Base-by-base conservation (phyloP, 2,888 invertebrate species). In the Neelides folsomi region DNA sequence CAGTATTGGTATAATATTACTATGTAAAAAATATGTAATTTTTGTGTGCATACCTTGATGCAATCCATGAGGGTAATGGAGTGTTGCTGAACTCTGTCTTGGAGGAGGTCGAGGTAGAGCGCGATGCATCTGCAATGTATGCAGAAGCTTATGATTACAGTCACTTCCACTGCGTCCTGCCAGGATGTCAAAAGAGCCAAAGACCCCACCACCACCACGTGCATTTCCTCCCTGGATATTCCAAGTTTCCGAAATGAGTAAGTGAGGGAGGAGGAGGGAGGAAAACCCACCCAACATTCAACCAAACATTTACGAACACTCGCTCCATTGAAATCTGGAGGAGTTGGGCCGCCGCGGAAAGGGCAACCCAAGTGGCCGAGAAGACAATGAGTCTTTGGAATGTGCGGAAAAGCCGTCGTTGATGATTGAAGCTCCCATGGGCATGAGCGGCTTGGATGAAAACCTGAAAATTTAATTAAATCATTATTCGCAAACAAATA, bases 91-190 rank as follows among this genome's bases (percentile, higher is more conserved):
- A 86, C 70, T 62, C 84, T 80, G 48, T 80, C 80, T 61, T 79
- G 78, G 20, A 86, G 71, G 66, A 83, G 82, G 65, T 79, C 76
- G 46, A 86, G 74, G 67, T 85, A 85, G 0, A 82, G 80, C 55
- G 81, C 79, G 58, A 87, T 68, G 51, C 87, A 71, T 68, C 86
- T 83, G 45, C 83, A 84, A 72, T 87, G 86, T 18, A 87, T 75
- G 65, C 85, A 85, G 69, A 86, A 87, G 69, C 83, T 86, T 34
- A 83, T 81, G 58, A 86, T 78, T 49, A 86, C 79, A 3, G 85
- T 81, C n/a, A 83, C 82, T 70, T 86, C 85, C 50, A 86, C 80
- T 70, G 84, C 79, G 68, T 87, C 86, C 67, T 86, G 86, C 70
- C 80, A 79, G 54, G 84, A 68, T 9, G 85, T 82, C 58, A 81